These are phyloP conservation scores for Sebastes trivittatus DNA, from an alignment of 2,797 vertebrate species.

Conservation along the genomic window DNA sequence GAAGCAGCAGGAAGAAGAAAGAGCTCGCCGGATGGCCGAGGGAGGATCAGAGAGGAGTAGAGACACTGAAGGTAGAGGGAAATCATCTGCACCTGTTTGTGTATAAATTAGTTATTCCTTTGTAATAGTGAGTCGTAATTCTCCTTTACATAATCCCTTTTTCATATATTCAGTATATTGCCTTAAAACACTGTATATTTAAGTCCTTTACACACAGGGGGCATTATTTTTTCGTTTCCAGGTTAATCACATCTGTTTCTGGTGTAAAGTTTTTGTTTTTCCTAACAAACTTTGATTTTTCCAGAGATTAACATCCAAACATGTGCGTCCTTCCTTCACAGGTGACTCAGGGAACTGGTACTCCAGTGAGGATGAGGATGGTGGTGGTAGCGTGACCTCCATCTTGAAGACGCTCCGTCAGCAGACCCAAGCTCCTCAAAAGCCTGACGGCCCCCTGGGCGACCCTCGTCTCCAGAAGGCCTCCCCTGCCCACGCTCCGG, in stretches of 20 bases:
- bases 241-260: neutral
- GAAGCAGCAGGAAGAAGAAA: constrained; percentile 94
- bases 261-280: neutral
- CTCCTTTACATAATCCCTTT: neutral
- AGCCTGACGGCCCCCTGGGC: constrained; percentile 59
- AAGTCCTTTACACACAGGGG: too few species aligned
- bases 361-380: constrained; percentile 96
- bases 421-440: constrained; percentile 83
- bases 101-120: neutral
- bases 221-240: neutral
- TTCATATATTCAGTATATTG: neutral
- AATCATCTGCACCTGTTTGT: neutral
- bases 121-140: neutral
- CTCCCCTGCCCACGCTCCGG: constrained; percentile 49
- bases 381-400: constrained; percentile 91
- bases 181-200: neutral
- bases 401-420: constrained; percentile 93
- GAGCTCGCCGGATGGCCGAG: constrained; percentile 89
- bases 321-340: constrained; percentile 42
- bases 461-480: constrained; percentile 90
- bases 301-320: neutral
- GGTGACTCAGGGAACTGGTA: constrained; percentile 97
- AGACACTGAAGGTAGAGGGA: constrained; percentile 86
- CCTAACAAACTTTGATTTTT: neutral
- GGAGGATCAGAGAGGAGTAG: constrained; percentile 78